phyloP scores from a whole-genome alignment of 2,113 vertebrate genomes.

The Hippopotamus amphibius region DNA sequence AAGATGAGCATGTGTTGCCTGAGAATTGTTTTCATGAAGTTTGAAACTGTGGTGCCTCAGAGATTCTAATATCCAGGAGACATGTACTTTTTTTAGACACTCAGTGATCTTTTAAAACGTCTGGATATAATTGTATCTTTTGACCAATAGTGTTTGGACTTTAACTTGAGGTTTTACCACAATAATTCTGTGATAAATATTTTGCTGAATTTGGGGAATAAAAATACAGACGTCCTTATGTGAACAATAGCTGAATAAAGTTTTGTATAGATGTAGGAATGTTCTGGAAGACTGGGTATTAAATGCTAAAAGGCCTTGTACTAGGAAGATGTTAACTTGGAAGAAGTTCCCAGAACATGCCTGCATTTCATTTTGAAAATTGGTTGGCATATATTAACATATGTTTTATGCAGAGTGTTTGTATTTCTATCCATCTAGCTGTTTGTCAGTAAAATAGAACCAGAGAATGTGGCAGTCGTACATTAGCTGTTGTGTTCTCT shows the following conservation, averaged over 20 bases:
- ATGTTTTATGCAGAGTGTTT: background rate
- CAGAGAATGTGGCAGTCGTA: background rate
- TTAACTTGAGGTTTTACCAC: background rate
- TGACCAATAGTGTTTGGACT: background rate
- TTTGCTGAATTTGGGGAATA: background rate
- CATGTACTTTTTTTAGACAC: background rate
- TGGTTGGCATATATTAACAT: background rate
- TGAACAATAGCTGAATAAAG: background rate
- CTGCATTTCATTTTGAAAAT: conserved; percentile 48
- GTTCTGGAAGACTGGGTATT: background rate
- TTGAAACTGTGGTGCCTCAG: background rate
- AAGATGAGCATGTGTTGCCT: background rate
- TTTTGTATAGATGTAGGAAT: conserved; percentile 9
- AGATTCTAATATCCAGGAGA: background rate
- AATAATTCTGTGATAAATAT: background rate
- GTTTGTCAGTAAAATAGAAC: background rate
- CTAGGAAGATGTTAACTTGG: background rate
- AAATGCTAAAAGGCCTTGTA: background rate
- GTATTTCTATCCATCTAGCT: background rate
- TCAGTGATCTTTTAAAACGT: background rate
- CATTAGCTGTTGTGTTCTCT: background rate
- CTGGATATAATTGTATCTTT: background rate
- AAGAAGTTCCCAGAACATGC: background rate
- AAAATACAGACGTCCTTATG: background rate
- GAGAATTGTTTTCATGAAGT: background rate